Percentiles rank a stretch among this genome's conserved stretches.
Evolutionary conservation across 2,113 vertebrate genomes (phyloP).

Genomic region (Arizona elegans): DNA sequence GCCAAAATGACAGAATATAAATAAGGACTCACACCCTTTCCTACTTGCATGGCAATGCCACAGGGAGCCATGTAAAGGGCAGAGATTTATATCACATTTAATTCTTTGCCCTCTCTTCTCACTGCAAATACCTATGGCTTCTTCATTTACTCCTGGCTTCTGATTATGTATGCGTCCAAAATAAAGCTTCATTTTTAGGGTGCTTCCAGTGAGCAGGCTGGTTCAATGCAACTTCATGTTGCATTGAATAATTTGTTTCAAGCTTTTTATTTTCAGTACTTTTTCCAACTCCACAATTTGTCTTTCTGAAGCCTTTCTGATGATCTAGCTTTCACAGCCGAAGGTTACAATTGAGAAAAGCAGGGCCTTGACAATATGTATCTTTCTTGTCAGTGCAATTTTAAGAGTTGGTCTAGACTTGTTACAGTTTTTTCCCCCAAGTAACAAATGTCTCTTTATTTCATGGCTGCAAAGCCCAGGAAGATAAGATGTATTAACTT

Average conservation of each 20-base stretch:
- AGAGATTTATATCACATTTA: not conserved
- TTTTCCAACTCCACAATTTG: not conserved
- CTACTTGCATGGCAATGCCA: not conserved
- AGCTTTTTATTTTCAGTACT: not conserved
- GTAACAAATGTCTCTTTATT: not conserved
- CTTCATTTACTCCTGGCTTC: not conserved
- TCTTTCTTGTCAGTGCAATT: not conserved
- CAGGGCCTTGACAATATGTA: not conserved
- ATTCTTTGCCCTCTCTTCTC: not conserved
- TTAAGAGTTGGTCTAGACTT: not conserved
- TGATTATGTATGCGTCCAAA: not conserved
- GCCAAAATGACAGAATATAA: not conserved
- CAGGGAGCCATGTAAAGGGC: not conserved
- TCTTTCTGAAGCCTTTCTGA: not conserved
- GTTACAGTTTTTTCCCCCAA: not conserved
- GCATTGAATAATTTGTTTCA: not conserved
- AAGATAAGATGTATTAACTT: not conserved
- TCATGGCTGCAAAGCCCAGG: not conserved
- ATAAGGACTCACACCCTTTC: not conserved
- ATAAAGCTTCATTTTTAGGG: not conserved
- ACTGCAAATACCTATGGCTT: not conserved
- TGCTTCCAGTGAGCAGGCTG: not conserved
- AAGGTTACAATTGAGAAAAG: not conserved
- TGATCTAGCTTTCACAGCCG: not conserved
- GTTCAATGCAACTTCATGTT: not conserved